These are phyloP conservation scores for Abrostola triplasia DNA, from an alignment of 2,888 invertebrate genomes.

Conservation along the genomic window DNA sequence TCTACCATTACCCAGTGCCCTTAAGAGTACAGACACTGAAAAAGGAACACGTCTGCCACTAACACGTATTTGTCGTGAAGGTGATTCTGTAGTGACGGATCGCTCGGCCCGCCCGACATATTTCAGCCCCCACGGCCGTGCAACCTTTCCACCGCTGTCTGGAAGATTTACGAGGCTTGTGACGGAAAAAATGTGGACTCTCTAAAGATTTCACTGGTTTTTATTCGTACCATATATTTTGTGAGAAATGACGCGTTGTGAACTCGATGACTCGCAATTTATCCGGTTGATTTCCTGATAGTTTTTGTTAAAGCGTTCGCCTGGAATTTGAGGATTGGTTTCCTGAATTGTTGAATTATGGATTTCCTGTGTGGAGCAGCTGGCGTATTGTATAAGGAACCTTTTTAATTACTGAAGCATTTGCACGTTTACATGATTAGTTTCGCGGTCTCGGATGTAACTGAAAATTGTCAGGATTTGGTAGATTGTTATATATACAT, in stretches of 20 bases:
- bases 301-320: conserved; percentile 40
- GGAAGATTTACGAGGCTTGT: conserved; percentile 72
- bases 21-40: conserved; percentile 26
- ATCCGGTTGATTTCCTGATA: conserved; percentile 59
- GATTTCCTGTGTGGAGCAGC: neutral
- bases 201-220: conserved; percentile 73
- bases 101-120: conserved; percentile 65
- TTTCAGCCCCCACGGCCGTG: conserved; percentile 59
- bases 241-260: conserved; percentile 75
- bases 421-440: neutral
- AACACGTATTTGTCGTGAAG: conserved; percentile 71
- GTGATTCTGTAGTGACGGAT: conserved; percentile 71
- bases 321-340: conserved; percentile 3
- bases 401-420: neutral
- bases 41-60: conserved; percentile 39
- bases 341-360: neutral
- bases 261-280: conserved; percentile 70
- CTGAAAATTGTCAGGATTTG: too few relatives aligned
- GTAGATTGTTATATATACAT: too few relatives aligned
- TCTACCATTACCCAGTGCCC: neutral
- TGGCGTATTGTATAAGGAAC: neutral
- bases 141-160: conserved; percentile 62
- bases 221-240: conserved; percentile 80
- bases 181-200: conserved; percentile 75
- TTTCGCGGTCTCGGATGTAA: too few relatives aligned